Conservation (phyloP, 2,888 invertebrate species). For the Augochlorella aurata region DNA sequence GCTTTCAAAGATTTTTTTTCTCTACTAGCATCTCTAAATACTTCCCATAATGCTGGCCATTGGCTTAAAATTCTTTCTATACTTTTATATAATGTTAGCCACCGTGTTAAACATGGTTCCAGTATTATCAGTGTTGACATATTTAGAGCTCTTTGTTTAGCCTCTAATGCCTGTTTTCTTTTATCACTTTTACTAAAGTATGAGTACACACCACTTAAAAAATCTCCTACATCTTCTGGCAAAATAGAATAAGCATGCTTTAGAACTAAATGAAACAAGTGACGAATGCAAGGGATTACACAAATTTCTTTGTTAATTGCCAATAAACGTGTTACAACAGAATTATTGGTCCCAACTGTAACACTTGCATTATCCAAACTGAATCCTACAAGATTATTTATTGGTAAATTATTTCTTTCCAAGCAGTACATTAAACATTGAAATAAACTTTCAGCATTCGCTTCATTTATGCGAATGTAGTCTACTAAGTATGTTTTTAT, state of each 20-base stretch:
- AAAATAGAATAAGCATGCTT: background rate
- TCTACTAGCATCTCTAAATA: background rate
- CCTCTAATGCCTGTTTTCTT: background rate
- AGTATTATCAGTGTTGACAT: background rate
- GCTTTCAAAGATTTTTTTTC: constrained; percentile 2
- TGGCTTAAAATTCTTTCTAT: constrained; percentile 5
- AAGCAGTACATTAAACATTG: background rate
- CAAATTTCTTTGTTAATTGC: background rate
- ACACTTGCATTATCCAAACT: background rate
- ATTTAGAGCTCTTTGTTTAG: background rate
- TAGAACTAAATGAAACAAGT: background rate
- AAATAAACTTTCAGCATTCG: background rate
- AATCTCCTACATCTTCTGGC: background rate
- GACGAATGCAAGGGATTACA: background rate
- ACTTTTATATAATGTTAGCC: background rate
- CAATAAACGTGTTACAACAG: background rate
- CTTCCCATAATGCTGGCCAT: background rate
- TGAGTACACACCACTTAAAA: background rate
- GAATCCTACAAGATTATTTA: background rate
- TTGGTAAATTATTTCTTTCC: background rate
- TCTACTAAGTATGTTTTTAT: background rate
- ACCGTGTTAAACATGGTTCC: background rate
- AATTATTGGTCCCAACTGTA: background rate
- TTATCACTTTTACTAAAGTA: background rate
- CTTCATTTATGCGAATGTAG: background rate